Evolutionary conservation across 2,797 vertebrate genomes (phyloP).

Genomic region (Myotis findleyi): DNA sequence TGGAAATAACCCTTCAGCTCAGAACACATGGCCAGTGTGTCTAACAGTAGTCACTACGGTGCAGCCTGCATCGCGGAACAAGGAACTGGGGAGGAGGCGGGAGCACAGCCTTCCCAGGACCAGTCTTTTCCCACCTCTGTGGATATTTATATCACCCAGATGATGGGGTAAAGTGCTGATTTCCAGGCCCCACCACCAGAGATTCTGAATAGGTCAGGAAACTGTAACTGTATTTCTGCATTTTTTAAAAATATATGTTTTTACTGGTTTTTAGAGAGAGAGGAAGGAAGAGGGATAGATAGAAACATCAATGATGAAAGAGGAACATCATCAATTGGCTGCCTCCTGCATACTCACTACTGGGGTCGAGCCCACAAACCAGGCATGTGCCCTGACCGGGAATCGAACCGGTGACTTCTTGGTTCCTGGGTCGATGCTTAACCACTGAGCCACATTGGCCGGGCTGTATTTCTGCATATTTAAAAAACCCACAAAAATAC

Average conservation of each 20-base stretch:
- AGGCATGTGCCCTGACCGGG: too few relatives aligned
- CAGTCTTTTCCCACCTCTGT: background rate
- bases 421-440: too few relatives aligned
- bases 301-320: too few relatives aligned
- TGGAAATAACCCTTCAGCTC: background rate
- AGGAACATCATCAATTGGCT: too few relatives aligned
- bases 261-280: too few relatives aligned
- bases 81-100: background rate
- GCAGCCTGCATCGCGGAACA: background rate
- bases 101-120: background rate
- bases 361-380: too few relatives aligned
- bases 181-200: background rate
- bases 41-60: background rate
- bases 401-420: too few relatives aligned
- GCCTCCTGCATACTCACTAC: too few relatives aligned
- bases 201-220: slow-evolving; percentile 14
- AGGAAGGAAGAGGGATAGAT: too few relatives aligned
- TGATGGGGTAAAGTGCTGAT: background rate
- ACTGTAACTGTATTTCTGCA: background rate
- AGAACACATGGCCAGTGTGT: background rate
- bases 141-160: background rate
- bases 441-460: too few relatives aligned
- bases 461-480: slow-evolving; percentile 1
- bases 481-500: slow-evolving; percentile 14
- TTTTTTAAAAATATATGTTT: background rate